A percentile compares a stretch with the other conserved stretches of the same genome.
phyloP scores from a whole-genome alignment of 2,113 vertebrate genomes.

The Albula goreensis region DNA sequence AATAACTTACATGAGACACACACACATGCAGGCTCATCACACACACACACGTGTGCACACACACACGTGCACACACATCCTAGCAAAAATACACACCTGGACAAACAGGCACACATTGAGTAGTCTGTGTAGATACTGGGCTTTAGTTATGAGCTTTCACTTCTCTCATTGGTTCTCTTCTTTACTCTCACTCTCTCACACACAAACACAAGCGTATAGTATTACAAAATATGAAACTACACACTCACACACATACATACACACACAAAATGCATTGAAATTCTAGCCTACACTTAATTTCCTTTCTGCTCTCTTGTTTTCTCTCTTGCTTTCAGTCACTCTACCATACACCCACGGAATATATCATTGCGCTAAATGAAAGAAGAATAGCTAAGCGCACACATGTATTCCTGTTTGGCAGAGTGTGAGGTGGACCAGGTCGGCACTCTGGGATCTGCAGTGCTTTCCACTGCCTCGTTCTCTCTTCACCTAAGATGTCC shows the following conservation, averaged over 20 bases:
- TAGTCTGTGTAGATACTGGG: too few relatives aligned
- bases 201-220: constrained; percentile 26
- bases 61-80: too few relatives aligned
- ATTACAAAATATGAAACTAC: neutral
- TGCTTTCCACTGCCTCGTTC: constrained; percentile 28
- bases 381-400: neutral
- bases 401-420: neutral
- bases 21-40: too few relatives aligned
- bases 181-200: constrained; percentile 19
- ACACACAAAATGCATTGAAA: neutral
- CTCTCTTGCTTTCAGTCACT: neutral
- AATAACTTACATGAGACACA: too few relatives aligned
- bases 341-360: neutral
- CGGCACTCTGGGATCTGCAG: neutral
- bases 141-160: too few relatives aligned
- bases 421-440: neutral
- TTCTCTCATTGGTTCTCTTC: too few relatives aligned
- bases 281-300: neutral
- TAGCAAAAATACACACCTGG: too few relatives aligned
- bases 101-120: too few relatives aligned
- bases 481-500: constrained; percentile 15
- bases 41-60: too few relatives aligned
- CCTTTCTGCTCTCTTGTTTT: neutral
- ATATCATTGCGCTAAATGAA: neutral
- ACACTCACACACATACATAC: neutral